These are phyloP conservation scores for Thecophora atra DNA, from an alignment of 2,888 invertebrate species.

Conservation along the genomic window DNA sequence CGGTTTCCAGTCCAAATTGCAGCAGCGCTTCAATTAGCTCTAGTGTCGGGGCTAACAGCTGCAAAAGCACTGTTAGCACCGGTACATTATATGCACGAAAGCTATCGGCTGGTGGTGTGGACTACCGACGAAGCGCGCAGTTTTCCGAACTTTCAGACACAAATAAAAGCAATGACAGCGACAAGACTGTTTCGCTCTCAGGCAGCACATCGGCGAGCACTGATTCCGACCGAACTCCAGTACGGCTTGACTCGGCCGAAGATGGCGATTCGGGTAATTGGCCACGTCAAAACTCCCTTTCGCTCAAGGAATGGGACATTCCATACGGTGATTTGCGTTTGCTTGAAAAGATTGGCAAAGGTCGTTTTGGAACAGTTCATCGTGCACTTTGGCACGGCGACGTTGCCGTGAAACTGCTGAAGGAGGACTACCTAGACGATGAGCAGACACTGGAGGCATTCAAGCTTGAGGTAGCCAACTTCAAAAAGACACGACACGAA, in stretches of 20 bases:
- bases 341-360: constrained; percentile 87
- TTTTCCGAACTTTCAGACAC: constrained; percentile 68
- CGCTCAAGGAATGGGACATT: constrained; percentile 97
- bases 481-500: constrained; percentile 97
- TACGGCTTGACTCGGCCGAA: constrained; percentile 80
- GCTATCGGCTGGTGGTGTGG: constrained; percentile 63
- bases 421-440: constrained; percentile 89
- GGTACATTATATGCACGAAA: constrained; percentile 67
- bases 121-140: constrained; percentile 52
- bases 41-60: constrained; percentile 22
- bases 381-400: constrained; percentile 98
- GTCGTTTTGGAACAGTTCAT: constrained; percentile 94
- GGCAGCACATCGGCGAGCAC: constrained; percentile 76
- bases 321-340: constrained; percentile 93
- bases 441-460: constrained; percentile 92
- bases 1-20: constrained; percentile 42
- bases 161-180: constrained; percentile 73
- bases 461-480: constrained; percentile 93
- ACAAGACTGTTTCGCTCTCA: constrained; percentile 76
- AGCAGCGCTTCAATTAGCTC: constrained; percentile 43
- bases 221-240: constrained; percentile 84
- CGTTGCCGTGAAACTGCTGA: constrained; percentile 94
- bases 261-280: constrained; percentile 77
- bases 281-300: constrained; percentile 86
- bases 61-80: constrained; percentile 49